A percentile compares a stretch with the other conserved stretches of the same genome.
Conservation (phyloP, 2,113 vertebrate species). For the Myocastor coypus region DNA sequence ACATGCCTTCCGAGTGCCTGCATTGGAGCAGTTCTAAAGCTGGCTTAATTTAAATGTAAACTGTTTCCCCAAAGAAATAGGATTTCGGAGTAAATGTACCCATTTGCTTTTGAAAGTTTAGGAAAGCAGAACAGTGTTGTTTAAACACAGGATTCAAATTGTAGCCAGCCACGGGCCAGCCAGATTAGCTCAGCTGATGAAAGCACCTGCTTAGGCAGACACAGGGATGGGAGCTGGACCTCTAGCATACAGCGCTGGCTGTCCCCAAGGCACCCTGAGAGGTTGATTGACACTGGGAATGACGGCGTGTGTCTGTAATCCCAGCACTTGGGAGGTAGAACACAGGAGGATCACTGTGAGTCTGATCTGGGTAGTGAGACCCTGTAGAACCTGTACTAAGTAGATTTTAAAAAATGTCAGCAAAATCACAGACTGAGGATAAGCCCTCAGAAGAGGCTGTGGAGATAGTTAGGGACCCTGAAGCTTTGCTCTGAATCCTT, state of each 20-base stretch:
- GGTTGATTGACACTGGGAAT: no score
- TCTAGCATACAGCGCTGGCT: no score
- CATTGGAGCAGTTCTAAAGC: not conserved
- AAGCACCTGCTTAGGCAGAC: no score
- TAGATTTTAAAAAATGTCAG: no score
- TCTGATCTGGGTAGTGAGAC: no score
- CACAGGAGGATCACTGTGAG: no score
- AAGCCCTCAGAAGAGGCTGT: not conserved
- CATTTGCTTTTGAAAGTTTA: constrained; percentile 34
- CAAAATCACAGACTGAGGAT: not conserved
- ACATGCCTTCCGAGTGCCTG: not conserved
- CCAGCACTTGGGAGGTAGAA: no score
- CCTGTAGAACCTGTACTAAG: no score
- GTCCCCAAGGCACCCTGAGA: no score
- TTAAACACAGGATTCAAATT: not conserved
- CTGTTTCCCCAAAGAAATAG: not conserved
- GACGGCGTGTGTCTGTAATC: no score
- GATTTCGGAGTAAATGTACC: not conserved
- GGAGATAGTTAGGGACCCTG: not conserved
- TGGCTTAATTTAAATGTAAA: not conserved
- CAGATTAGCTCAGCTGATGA: no score
- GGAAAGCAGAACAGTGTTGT: not conserved
- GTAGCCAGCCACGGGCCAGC: not conserved
- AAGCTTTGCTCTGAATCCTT: not conserved
- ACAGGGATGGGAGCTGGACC: no score